Conservation (phyloP, 2,888 invertebrate genomes). For the Trissoscelio sp. region DNA sequence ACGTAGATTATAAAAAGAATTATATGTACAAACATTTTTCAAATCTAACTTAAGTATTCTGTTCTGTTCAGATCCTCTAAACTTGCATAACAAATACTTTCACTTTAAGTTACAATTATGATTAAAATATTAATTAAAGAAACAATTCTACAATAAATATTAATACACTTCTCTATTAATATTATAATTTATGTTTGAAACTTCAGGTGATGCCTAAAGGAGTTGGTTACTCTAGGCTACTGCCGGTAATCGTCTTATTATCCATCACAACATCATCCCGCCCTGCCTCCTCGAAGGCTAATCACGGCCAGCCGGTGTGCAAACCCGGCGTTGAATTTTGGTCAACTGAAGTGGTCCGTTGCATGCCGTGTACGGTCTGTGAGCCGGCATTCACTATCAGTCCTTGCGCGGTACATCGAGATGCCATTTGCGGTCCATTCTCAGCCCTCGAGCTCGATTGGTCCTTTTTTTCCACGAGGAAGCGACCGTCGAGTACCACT, state of each 20-base stretch:
- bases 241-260: constrained; percentile 76
- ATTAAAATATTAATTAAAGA: no score
- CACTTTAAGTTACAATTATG: no score
- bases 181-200: background rate
- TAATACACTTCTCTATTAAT: no score
- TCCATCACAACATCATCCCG: constrained; percentile 72
- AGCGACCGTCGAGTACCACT: constrained; percentile 75
- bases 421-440: constrained; percentile 90
- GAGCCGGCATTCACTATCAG: constrained; percentile 87
- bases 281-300: constrained; percentile 62
- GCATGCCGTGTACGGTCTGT: constrained; percentile 89
- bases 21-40: no score
- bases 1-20: no score
- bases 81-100: no score
- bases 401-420: constrained; percentile 90
- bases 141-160: no score
- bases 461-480: constrained; percentile 84
- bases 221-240: constrained; percentile 72
- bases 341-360: constrained; percentile 87
- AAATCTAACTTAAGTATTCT: no score
- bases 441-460: constrained; percentile 87
- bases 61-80: no score
- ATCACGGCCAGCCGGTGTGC: constrained; percentile 76
- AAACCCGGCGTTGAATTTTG: constrained; percentile 88
- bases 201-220: constrained; percentile 79